Evolutionary conservation across 2,888 invertebrate genomes (phyloP).

Genomic region (Lepidochrysops patricia): DNA sequence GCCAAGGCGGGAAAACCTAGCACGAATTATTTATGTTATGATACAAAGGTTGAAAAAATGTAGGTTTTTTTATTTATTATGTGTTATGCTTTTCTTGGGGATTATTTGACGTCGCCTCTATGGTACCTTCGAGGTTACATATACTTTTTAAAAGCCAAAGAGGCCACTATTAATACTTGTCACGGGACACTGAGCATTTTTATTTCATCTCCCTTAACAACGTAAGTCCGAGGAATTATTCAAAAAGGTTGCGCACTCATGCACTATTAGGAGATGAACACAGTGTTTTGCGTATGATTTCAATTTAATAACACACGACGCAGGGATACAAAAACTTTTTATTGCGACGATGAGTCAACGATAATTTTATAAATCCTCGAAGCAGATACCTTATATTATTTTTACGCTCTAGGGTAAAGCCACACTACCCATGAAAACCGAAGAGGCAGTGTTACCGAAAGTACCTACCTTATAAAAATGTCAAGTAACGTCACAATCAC

Average conservation of each 20-base stretch:
- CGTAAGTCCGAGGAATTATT: conserved; percentile 5
- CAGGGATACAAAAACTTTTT: background rate
- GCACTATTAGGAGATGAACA: conserved; percentile 13
- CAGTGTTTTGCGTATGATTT: conserved; percentile 12
- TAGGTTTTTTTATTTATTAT: conserved; percentile 26
- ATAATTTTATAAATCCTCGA: too few relatives aligned
- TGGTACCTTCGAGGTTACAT: background rate
- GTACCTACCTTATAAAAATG: too few relatives aligned
- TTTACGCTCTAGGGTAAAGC: too few relatives aligned
- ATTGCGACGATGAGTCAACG: too few relatives aligned
- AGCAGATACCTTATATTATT: too few relatives aligned
- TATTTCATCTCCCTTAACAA: background rate
- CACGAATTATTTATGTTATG: conserved; percentile 28
- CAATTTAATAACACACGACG: background rate
- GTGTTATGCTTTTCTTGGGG: conserved; percentile 21
- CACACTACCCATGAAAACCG: too few relatives aligned
- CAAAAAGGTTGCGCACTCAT: conserved; percentile 12
- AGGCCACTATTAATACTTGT: conserved; percentile 1
- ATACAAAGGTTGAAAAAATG: conserved; percentile 24
- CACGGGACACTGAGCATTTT: background rate
- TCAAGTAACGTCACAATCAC: too few relatives aligned
- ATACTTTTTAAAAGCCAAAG: background rate
- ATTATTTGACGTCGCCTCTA: conserved; percentile 16
- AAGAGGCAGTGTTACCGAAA: too few relatives aligned
- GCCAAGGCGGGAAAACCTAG: conserved; percentile 20